phyloP scores from a whole-genome alignment of 2,888 invertebrate genomes.

The Drosophila picticornis region DNA sequence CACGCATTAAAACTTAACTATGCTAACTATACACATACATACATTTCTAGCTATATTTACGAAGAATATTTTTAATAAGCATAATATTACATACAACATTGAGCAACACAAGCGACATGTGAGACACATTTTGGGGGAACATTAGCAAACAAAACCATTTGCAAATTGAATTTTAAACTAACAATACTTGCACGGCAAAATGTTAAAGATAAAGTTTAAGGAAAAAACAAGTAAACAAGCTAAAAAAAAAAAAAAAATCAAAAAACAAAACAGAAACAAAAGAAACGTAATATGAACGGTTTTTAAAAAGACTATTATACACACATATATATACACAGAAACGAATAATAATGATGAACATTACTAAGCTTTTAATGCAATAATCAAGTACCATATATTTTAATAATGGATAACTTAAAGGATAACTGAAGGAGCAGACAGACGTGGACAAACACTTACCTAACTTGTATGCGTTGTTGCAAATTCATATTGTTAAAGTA shows the following conservation, averaged over 20 bases:
- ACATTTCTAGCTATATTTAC: constrained; percentile 55
- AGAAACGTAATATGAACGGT: constrained; percentile 72
- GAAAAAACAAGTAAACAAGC: constrained; percentile 12
- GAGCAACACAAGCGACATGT: constrained; percentile 70
- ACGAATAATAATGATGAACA: constrained; percentile 58
- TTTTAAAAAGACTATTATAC: constrained; percentile 79
- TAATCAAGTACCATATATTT: constrained; percentile 72
- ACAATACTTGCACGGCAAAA: constrained; percentile 65
- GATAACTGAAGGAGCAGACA: constrained; percentile 21
- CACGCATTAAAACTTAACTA: constrained; percentile 44
- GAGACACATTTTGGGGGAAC: constrained; percentile 80
- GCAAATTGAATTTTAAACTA: constrained; percentile 74
- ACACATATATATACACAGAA: constrained; percentile 47
- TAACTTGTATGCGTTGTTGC: constrained; percentile 46
- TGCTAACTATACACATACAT: constrained; percentile 36
- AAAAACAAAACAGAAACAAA: constrained; percentile 25
- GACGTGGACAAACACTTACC: constrained; percentile 8
- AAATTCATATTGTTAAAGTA: constrained; percentile 46
- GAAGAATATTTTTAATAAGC: constrained; percentile 49
- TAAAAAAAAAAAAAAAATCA: constrained; percentile 7
- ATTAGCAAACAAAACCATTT: constrained; percentile 67
- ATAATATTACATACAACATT: constrained; percentile 31
- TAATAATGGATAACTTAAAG: constrained; percentile 44
- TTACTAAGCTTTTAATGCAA: constrained; percentile 79
- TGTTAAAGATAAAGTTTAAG: constrained; percentile 56